Evolutionary conservation across 1,140 invertebrate species (phyloP).

Genomic region (Thereuonema tuberculata): DNA sequence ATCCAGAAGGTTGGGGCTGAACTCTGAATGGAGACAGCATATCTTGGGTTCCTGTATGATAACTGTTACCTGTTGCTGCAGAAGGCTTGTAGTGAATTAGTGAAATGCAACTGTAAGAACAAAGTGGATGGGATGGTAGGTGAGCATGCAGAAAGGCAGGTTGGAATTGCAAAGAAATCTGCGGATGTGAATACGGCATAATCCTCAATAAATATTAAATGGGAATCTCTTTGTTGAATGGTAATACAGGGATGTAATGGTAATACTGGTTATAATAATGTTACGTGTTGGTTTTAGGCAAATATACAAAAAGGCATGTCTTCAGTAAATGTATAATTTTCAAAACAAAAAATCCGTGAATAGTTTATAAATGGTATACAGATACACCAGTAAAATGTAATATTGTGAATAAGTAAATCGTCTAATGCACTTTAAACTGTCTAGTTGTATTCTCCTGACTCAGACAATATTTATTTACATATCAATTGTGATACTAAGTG

Average conservation of each 20-base stretch:
- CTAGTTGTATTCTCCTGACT: neutral
- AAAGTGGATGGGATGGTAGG: neutral
- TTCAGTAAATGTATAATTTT: neutral
- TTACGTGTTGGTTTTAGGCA: neutral
- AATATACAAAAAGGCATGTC: neutral
- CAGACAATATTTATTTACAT: neutral
- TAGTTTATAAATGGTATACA: too few relatives aligned
- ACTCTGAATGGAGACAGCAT: neutral
- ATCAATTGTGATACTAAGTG: neutral
- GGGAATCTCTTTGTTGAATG: neutral
- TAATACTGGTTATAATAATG: neutral
- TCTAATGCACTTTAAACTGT: neutral
- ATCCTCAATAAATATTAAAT: neutral
- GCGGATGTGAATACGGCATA: neutral
- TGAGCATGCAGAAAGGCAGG: neutral
- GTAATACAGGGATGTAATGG: neutral
- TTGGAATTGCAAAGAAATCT: too few relatives aligned
- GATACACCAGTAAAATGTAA: too few relatives aligned
- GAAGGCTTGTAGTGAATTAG: neutral
- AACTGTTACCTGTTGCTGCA: neutral
- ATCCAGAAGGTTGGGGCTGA: neutral
- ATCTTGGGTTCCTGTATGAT: neutral
- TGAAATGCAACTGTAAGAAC: neutral
- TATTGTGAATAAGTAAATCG: too few relatives aligned
- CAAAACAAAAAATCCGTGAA: neutral